phyloP scores from a whole-genome alignment of 2,797 vertebrate genomes.

The Acrossocheilus fasciatus region DNA sequence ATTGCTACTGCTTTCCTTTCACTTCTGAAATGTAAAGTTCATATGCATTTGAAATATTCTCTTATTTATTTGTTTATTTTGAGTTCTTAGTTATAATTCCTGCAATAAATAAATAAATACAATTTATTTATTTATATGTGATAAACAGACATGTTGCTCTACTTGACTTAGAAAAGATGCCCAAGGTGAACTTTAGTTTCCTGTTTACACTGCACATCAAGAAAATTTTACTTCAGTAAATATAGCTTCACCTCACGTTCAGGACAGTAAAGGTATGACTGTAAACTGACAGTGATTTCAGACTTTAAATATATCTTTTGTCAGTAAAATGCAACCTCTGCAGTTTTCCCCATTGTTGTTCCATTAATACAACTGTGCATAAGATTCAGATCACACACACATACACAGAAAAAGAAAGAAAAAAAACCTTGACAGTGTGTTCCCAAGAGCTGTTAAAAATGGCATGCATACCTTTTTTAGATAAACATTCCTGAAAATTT shows the following conservation, averaged over 20 bases:
- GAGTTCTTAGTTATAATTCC: no score
- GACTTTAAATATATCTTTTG: not conserved
- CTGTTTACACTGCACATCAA: not conserved
- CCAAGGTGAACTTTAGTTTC: not conserved
- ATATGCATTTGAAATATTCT: not conserved
- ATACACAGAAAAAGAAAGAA: not conserved
- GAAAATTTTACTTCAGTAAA: not conserved
- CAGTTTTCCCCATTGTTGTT: not conserved
- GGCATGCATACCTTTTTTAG: not conserved
- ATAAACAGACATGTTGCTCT: not conserved
- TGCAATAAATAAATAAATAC: no score
- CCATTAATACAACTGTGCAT: not conserved
- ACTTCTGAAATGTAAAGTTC: not conserved
- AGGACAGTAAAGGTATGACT: not conserved
- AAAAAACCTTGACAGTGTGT: not conserved
- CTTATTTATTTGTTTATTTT: not conserved
- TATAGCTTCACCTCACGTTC: not conserved
- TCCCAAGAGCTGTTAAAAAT: constrained; percentile 12
- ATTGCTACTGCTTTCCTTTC: not conserved
- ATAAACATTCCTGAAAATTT: not conserved
- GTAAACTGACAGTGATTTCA: not conserved
- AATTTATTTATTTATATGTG: not conserved
- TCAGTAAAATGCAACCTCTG: not conserved
- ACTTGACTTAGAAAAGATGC: not conserved
- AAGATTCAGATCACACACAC: constrained; percentile 19